Percentiles rank a stretch among this genome's conserved stretches.
These are phyloP conservation scores for Crepidodera aurea DNA, from an alignment of 2,888 invertebrate genomes.

Conservation along the genomic window DNA sequence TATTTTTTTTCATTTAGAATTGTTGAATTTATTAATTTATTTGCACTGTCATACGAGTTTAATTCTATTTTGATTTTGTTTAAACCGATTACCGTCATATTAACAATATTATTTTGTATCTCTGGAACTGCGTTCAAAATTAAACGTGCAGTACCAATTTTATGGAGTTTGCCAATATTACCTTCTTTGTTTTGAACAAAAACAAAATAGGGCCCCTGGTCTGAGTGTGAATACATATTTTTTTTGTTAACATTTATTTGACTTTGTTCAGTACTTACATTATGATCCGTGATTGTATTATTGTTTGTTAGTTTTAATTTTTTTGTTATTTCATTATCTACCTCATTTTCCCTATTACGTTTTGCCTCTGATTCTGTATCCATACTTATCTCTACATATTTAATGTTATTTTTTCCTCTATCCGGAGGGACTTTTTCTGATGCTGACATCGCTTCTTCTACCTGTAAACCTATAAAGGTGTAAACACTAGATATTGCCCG, in stretches of 20 bases:
- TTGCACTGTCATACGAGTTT: neutral
- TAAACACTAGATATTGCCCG: too few relatives aligned
- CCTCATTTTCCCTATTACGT: too few relatives aligned
- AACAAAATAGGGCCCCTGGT: constrained; percentile 1
- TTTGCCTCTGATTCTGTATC: too few relatives aligned
- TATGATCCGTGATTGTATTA: too few relatives aligned
- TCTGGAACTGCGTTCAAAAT: neutral
- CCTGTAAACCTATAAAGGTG: too few relatives aligned
- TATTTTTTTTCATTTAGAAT: neutral
- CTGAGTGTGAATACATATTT: too few relatives aligned
- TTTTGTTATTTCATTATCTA: too few relatives aligned
- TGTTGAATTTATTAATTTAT: neutral
- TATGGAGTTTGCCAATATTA: constrained; percentile 7
- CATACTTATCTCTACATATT: too few relatives aligned
- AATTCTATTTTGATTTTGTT: constrained; percentile 5
- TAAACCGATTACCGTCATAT: neutral
- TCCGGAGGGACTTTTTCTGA: neutral
- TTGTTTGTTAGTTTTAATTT: too few relatives aligned
- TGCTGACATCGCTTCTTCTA: constrained; percentile 25
- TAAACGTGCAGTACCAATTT: neutral
- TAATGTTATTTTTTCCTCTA: too few relatives aligned
- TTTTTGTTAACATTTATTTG: too few relatives aligned
- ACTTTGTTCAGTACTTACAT: too few relatives aligned
- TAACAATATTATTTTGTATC: constrained; percentile 1
- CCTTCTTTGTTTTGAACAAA: neutral